These are phyloP conservation scores for Poecile atricapillus DNA, from an alignment of 2,113 vertebrate species.

Conservation along the genomic window DNA sequence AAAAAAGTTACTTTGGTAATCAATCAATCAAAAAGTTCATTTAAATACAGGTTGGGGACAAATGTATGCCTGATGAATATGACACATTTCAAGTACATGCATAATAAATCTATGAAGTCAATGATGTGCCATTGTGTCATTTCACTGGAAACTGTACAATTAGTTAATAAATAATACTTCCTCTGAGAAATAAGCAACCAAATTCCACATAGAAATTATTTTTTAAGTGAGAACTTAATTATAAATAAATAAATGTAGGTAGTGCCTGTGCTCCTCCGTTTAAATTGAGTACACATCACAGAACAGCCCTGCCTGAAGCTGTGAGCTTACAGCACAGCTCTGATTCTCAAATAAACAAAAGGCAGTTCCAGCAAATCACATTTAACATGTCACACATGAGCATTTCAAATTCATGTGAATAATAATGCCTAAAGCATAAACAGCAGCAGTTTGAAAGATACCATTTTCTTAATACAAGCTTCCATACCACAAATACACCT, in stretches of 20 bases:
- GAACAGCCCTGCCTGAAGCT: background rate
- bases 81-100: background rate
- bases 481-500: background rate
- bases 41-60: background rate
- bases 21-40: background rate
- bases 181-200: background rate
- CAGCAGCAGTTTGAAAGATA: background rate
- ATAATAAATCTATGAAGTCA: background rate
- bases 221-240: background rate
- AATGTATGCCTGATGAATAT: background rate
- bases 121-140: background rate
- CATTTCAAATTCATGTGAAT: background rate
- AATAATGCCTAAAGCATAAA: background rate
- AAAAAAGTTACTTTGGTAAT: background rate
- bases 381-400: background rate
- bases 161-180: background rate
- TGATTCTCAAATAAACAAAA: background rate
- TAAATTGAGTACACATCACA: background rate
- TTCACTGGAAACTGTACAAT: background rate
- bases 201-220: background rate
- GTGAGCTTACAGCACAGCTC: background rate
- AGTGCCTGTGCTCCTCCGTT: background rate
- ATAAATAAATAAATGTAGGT: background rate
- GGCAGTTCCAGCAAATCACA: background rate
- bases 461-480: background rate